These are phyloP conservation scores for Sericinus montela DNA, from an alignment of 2,888 invertebrate species.

Conservation along the genomic window DNA sequence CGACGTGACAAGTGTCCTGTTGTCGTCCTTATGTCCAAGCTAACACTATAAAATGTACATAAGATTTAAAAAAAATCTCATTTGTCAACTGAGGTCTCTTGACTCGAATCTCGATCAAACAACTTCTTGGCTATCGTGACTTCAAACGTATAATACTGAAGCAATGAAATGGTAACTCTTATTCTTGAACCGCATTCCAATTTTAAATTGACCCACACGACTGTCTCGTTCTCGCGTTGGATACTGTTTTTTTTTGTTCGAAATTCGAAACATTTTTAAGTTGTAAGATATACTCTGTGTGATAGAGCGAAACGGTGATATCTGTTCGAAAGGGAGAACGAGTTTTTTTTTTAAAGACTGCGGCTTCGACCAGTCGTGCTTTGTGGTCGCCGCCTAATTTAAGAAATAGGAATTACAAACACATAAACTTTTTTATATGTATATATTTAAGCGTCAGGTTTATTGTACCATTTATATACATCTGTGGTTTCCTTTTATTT, in stretches of 20 bases:
- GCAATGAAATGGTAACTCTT: constrained; percentile 4
- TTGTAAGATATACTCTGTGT: constrained; percentile 19
- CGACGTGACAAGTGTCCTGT: too few relatives aligned
- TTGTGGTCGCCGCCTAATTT: constrained; percentile 26
- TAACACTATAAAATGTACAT: too few relatives aligned
- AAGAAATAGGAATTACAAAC: neutral
- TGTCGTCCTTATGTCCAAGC: too few relatives aligned
- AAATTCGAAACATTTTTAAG: constrained; percentile 41
- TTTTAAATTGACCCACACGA: constrained; percentile 32
- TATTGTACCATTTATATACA: too few relatives aligned
- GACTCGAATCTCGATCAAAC: too few relatives aligned
- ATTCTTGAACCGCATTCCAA: constrained; percentile 35
- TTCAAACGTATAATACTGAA: too few relatives aligned
- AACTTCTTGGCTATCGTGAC: too few relatives aligned
- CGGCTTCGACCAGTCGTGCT: constrained; percentile 27
- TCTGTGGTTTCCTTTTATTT: too few relatives aligned
- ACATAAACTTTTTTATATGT: neutral
- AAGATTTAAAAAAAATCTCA: too few relatives aligned
- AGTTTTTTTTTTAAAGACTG: constrained; percentile 30
- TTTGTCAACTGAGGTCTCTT: too few relatives aligned
- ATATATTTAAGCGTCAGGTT: too few relatives aligned
- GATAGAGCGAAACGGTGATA: constrained; percentile 27
- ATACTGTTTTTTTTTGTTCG: constrained; percentile 36
- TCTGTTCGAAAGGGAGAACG: constrained; percentile 14
- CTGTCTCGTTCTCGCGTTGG: constrained; percentile 29